Percentiles rank a stretch among this genome's conserved stretches.
phyloP scores from a whole-genome alignment of 2,797 vertebrate species.

The Sus cebifrons region DNA sequence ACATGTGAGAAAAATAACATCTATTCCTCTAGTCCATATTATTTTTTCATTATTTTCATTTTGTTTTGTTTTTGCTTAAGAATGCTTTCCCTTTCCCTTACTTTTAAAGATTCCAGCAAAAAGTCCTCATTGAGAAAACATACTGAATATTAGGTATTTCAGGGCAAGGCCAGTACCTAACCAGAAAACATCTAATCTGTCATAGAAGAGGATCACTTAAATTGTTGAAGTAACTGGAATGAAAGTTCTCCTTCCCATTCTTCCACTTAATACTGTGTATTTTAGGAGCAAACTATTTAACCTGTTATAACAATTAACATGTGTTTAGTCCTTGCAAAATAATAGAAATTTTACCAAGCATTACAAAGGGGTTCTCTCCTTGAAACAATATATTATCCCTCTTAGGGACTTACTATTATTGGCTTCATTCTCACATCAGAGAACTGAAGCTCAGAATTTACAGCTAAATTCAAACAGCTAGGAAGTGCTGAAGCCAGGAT shows the following conservation, averaged over 20 bases:
- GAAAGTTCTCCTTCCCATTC: not conserved
- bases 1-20: constrained; percentile 8
- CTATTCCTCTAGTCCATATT: not conserved
- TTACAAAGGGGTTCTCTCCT: not conserved
- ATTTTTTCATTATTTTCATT: not conserved
- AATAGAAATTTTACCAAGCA: not conserved
- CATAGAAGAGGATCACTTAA: not conserved
- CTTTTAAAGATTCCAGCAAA: constrained; percentile 44
- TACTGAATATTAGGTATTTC: not conserved
- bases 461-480: not conserved
- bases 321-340: not conserved
- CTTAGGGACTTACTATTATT: not conserved
- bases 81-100: not conserved
- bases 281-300: not conserved
- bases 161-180: not conserved
- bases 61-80: constrained; percentile 27
- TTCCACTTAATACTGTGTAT: not conserved
- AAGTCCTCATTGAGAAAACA: constrained; percentile 8
- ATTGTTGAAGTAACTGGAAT: not conserved
- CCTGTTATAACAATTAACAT: not conserved
- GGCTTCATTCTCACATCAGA: not conserved
- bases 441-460: not conserved
- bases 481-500: not conserved
- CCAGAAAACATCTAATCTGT: not conserved
- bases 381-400: not conserved